Evolutionary conservation across 2,888 invertebrate species (phyloP), one percentile per base, ranked within the genome.

Genomic region (Pachliopta kotzebuea): DNA sequence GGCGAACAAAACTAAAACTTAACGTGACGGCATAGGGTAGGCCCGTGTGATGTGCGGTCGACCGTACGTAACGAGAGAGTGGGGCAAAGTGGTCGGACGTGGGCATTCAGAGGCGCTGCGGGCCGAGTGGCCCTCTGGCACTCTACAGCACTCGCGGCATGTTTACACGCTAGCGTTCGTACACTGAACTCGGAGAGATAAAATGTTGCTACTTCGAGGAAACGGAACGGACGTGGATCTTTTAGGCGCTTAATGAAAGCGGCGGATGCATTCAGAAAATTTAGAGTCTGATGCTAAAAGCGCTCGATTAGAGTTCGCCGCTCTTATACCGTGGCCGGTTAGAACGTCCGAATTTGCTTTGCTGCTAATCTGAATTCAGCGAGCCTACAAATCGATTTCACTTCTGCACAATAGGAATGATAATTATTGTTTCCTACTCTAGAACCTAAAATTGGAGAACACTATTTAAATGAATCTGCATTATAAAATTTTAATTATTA

Each of bases 121-220:
- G 66, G 65, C 67, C 66, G 65, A 69, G 68, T 66, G 69, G 67
- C 65, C 67, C 68, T 70, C 66, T 66, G 66, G 68, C 68, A 71
- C 69, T 69, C 62, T 65, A 60, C 60, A 61, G 61, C 60, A 65
- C 65, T 57, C 60, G 61, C 61, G 61, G 66, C 69, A 78, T 84
- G 82, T 83, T 81, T 81, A 80, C 77, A 75, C 71, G 73, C 74
- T 70, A 70, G 76, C 79, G 74, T 71, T 73, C 74, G 86, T 84
- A 78, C 86, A 85, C 78, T 86, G 88, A 87, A 86, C 87, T 78
- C 74, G 62, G 69, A 68, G 79, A 74, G 81, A 83, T 84, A 83
- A 84, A 84, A 83, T 80, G 84, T 78, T 79, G 77, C 75, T 75
- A 74, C 76, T 88, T 86, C 84, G 79, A 76, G 78, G 87, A 88